A percentile compares a stretch with the other conserved stretches of the same genome.
These are phyloP conservation scores for Merops nubicus DNA, from an alignment of 2,113 vertebrate genomes.

Conservation along the genomic window DNA sequence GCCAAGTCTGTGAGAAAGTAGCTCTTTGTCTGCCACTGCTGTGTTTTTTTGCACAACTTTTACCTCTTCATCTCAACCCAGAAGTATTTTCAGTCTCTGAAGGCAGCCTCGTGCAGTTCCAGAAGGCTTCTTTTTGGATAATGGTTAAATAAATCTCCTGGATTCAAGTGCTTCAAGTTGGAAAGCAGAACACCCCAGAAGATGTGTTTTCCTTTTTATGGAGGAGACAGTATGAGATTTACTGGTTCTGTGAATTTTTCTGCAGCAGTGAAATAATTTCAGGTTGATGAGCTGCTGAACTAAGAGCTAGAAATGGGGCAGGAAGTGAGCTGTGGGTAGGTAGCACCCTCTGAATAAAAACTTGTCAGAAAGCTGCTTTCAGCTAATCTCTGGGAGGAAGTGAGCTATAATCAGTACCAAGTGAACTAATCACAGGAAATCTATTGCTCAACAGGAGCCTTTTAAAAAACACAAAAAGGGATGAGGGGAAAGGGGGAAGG, in stretches of 20 bases:
- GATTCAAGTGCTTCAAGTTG: not conserved
- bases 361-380: constrained; percentile 53
- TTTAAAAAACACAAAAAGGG: not conserved
- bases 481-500: not conserved
- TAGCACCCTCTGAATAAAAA: constrained; percentile 52
- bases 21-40: not conserved
- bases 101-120: not conserved
- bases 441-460: constrained; percentile 61
- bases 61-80: too few species aligned
- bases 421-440: constrained; percentile 70
- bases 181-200: not conserved
- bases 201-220: not conserved
- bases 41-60: not conserved
- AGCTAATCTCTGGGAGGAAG: constrained; percentile 67
- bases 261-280: not conserved
- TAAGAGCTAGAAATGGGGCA: not conserved
- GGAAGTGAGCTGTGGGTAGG: constrained; percentile 57
- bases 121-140: not conserved
- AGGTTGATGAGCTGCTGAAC: not conserved
- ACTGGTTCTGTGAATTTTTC: not conserved
- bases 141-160: not conserved
- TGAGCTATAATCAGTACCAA: constrained; percentile 58
- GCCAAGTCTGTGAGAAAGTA: not conserved
- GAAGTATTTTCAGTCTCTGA: not conserved
- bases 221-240: not conserved